Evolutionary conservation across 2,888 invertebrate genomes (phyloP), one percentile per base, ranked within the genome.

Genomic region (Drosophila neutralis): DNA sequence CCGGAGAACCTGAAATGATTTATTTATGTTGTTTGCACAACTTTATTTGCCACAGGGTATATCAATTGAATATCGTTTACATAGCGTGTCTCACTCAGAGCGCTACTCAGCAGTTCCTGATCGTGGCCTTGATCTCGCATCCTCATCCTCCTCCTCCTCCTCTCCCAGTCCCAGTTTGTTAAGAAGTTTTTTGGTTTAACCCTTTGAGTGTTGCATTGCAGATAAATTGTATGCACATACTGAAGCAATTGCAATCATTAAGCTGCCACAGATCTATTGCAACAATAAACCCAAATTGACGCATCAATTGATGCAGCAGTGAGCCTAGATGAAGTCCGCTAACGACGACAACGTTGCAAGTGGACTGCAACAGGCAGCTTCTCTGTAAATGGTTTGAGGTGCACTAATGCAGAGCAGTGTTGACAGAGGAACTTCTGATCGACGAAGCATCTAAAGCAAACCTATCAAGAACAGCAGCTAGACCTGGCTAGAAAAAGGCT

Each of bases 211-310:
- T 42, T 24, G 45, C 24, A 10, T 3, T 13, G 27, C 27, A 21
- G 49, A 52, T 42, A 51, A 24, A 45, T 45, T 15, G 45, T 35
- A 8, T 24, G 35, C 58, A 48, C 21, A 62, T 36, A 51, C 15
- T 51, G 35, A 35, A 48, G 31, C 42, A 53, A 24, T 51, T 27
- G 54, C 33, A 56, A 27, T 63, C 68, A 63, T 64, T 64, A 74
- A 69, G 62, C 56, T 54, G 54, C 36, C 51, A 31, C 58, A 36
- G 21, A 31, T 24, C 62, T 11, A 70, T 35, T 57, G 78, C 75
- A 60, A 80, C 88, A 90, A 90, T 88, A 82, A 87, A 89, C 76
- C 78, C 73, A 84, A 87, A 84, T 87, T 84, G 87, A 87, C 80
- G 73, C 69, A 38, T 31, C 61, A 48, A 58, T 58, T 60, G 68